Evolutionary conservation across 1,140 invertebrate species (phyloP), one percentile per base, ranked within the genome.

Genomic region (Pogonognathellus flavescens): DNA sequence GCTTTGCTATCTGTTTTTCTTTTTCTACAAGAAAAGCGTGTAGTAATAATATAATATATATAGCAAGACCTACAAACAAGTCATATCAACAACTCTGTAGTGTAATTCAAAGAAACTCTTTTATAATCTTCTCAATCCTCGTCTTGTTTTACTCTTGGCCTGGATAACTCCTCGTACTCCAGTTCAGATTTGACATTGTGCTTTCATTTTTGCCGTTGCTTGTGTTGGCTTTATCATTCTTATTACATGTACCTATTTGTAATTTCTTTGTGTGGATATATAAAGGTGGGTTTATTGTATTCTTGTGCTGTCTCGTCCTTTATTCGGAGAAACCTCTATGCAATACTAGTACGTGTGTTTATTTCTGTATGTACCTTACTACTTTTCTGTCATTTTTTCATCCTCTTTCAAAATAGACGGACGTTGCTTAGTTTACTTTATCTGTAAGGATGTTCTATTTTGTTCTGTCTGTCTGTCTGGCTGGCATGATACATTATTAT

Each of bases 81-180:
- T 66, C 20, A 6, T 62, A 62, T 41, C 31, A 41, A 20, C 22
- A 66, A 8, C 41, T 13, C 14, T 49, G 70, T 41, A 31, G 31
- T 76, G 41, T 76, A 76, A 76, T 76, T 76, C 70, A 76, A 76
- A 50, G 41, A 50, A 76, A 76, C 70, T 76, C 70, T 76, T 41
- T 76, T 25, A 66, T 10, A 16, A 11, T 66, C 13, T 76, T 31
- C 70, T 41, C 11, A 49, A 6, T 72, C 25, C 10, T 70, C 66
- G 31, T 70, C 66, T 66, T 22, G 18, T 59, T 5, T 25, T 13
- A 25, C 62, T 66, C 7, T 25, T 31, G n/a, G 22, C 31, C 31
- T 41, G 31, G 31, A 57, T 57, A 57, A 13, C 11, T 57, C 11
- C 53, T 49, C 31, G 16, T 50, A 76, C 70, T 76, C 70, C 14